These are phyloP conservation scores for Tamandua tetradactyla DNA, from an alignment of 2,797 vertebrate species.

Conservation along the genomic window DNA sequence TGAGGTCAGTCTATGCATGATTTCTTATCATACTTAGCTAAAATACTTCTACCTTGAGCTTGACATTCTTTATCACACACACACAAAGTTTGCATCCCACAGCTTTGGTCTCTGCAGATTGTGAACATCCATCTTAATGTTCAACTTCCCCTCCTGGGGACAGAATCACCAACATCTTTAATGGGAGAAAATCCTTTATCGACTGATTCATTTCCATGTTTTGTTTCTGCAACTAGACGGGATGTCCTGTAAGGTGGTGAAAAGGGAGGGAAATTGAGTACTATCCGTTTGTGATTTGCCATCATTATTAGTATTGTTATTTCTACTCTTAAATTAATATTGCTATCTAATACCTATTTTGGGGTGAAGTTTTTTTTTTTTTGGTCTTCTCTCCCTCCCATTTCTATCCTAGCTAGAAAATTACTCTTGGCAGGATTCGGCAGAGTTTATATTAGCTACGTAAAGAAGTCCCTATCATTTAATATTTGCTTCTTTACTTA, in stretches of 20 bases:
- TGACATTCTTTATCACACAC: slow-evolving; percentile 79
- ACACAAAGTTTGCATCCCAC: slow-evolving; percentile 68
- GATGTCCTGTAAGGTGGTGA: slow-evolving; percentile 89
- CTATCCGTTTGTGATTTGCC: slow-evolving; percentile 85
- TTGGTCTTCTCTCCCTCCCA: not conserved
- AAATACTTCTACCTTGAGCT: slow-evolving; percentile 78
- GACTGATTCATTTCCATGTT: slow-evolving; percentile 91
- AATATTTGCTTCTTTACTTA: not conserved
- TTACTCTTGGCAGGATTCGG: not conserved
- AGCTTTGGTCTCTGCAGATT: slow-evolving; percentile 81
- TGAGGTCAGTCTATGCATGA: slow-evolving; percentile 67
- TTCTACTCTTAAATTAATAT: slow-evolving; percentile 67
- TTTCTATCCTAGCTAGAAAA: not conserved
- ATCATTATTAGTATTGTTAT: slow-evolving; percentile 79
- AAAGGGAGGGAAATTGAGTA: slow-evolving; percentile 83
- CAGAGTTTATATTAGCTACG: slow-evolving; percentile 72
- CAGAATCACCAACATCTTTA: slow-evolving; percentile 86
- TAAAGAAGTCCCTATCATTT: slow-evolving; percentile 65
- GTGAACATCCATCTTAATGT: slow-evolving; percentile 86
- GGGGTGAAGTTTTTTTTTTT: not conserved
- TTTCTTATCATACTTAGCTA: slow-evolving; percentile 74
- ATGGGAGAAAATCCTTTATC: slow-evolving; percentile 88
- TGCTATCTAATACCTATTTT: slow-evolving; percentile 39
- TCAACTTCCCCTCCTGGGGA: slow-evolving; percentile 86
- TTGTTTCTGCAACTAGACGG: slow-evolving; percentile 89